Evolutionary conservation across 2,888 invertebrate genomes (phyloP).

Genomic region (Vandiemenella viatica): DNA sequence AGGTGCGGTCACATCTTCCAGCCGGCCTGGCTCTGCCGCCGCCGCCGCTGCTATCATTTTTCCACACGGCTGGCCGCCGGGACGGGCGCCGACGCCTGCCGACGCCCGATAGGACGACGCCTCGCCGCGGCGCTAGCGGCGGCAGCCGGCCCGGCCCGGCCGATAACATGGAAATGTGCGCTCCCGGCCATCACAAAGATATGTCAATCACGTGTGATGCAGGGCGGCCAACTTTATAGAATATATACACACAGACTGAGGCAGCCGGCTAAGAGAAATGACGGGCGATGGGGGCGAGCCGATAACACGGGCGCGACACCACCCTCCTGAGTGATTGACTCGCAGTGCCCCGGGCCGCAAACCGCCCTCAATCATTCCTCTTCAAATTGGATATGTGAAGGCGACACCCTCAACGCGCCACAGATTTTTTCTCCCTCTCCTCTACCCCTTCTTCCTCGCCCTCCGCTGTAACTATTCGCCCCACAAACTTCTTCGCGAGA

Average conservation of each 20-base stretch:
- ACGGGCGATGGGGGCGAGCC: not conserved
- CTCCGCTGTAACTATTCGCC: no score
- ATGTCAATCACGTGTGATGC: conserved; percentile 14
- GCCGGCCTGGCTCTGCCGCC: not conserved
- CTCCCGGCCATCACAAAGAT: conserved; percentile 10
- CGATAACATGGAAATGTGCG: conserved; percentile 13
- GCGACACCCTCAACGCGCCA: not conserved
- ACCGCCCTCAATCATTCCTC: conserved; percentile 1
- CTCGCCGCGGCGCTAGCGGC: conserved; percentile 9
- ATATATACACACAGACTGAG: no score
- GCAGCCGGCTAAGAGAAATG: not conserved
- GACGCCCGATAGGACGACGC: no score
- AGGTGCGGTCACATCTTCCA: no score
- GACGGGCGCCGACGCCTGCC: conserved; percentile 14
- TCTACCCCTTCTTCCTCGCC: no score
- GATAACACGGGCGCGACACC: no score
- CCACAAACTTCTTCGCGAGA: no score
- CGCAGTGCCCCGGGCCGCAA: not conserved
- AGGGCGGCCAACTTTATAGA: conserved; percentile 1
- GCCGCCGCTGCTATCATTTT: conserved; percentile 13
- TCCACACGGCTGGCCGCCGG: conserved; percentile 15
- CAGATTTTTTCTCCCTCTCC: no score
- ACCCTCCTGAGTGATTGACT: conserved; percentile 1
- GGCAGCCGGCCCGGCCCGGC: conserved; percentile 4
- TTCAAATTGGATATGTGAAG: conserved; percentile 4